Conservation (phyloP, 2,113 vertebrate species). For the Tetraodon nigroviridis region DNA sequence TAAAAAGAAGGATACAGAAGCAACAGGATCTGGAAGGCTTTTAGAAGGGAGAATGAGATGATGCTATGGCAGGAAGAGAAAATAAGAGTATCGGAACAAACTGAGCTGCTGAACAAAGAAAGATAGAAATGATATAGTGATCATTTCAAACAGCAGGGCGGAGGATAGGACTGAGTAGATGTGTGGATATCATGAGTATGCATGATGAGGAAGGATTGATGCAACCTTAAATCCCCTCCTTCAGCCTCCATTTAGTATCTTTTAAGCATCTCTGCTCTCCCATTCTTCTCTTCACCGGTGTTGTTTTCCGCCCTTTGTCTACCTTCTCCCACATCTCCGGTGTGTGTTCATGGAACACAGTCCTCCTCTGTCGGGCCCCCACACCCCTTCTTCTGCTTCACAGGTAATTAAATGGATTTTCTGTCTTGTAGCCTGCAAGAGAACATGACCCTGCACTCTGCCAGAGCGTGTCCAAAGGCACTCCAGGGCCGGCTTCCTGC, state of each 20-base stretch:
- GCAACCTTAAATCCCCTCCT: too few relatives aligned
- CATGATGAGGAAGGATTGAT: slow-evolving; percentile 5
- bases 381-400: slow-evolving; percentile 92
- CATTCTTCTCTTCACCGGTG: slow-evolving; percentile 23
- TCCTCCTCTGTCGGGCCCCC: slow-evolving; percentile 87
- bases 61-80: slow-evolving; percentile 4
- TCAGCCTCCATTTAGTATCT: too few relatives aligned
- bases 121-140: slow-evolving; percentile 3
- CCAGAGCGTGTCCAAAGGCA: slow-evolving; percentile 81
- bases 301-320: not conserved
- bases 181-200: not conserved
- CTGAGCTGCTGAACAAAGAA: slow-evolving; percentile 1
- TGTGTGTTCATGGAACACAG: slow-evolving; percentile 85
- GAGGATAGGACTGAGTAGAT: slow-evolving; percentile 3
- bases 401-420: slow-evolving; percentile 99
- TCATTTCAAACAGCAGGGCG: slow-evolving; percentile 3
- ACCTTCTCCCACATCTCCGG: slow-evolving; percentile 50
- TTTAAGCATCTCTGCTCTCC: slow-evolving; percentile 16
- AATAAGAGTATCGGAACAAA: slow-evolving; percentile 5
- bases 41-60: slow-evolving; percentile 6
- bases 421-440: slow-evolving; percentile 95
- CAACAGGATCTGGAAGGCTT: slow-evolving; percentile 14
- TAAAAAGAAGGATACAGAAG: too few relatives aligned
- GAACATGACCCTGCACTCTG: slow-evolving; percentile 93
- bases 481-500: slow-evolving; percentile 84